Evolutionary conservation across 2,888 invertebrate genomes (phyloP).

Genomic region (Apodemia zela): DNA sequence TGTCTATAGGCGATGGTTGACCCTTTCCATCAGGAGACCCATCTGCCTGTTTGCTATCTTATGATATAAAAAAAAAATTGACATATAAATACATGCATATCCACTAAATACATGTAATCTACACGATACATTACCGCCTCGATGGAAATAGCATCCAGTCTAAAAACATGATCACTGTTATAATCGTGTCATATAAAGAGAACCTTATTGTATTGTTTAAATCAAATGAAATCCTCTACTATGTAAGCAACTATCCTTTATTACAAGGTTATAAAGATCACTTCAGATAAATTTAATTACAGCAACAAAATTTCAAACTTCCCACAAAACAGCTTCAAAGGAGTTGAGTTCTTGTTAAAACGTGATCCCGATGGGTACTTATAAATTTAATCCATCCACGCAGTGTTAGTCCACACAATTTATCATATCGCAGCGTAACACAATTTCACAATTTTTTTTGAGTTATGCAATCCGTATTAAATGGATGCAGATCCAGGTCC

Average conservation of each 20-base stretch:
- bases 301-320: slow-evolving; percentile 31
- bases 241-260: slow-evolving; percentile 21
- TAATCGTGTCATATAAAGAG: slow-evolving; percentile 18
- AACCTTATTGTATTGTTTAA: slow-evolving; percentile 22
- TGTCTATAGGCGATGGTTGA: too few relatives aligned
- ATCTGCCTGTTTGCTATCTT: too few relatives aligned
- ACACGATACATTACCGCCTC: too few relatives aligned
- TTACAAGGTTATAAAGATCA: slow-evolving; percentile 28
- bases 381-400: slow-evolving; percentile 29
- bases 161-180: neutral
- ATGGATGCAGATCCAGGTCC: too few relatives aligned
- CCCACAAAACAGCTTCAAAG: slow-evolving; percentile 29
- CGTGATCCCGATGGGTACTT: slow-evolving; percentile 30
- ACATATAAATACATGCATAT: too few relatives aligned
- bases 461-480: too few relatives aligned
- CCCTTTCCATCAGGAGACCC: too few relatives aligned
- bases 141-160: neutral
- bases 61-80: too few relatives aligned
- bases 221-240: slow-evolving; percentile 13
- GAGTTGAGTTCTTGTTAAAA: slow-evolving; percentile 26
- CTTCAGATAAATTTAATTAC: slow-evolving; percentile 26
- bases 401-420: slow-evolving; percentile 16
- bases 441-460: too few relatives aligned
- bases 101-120: too few relatives aligned
- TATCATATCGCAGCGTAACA: neutral